Base-by-base conservation (phyloP, 1,140 invertebrate species). In the Magallana ariakensis region DNA sequence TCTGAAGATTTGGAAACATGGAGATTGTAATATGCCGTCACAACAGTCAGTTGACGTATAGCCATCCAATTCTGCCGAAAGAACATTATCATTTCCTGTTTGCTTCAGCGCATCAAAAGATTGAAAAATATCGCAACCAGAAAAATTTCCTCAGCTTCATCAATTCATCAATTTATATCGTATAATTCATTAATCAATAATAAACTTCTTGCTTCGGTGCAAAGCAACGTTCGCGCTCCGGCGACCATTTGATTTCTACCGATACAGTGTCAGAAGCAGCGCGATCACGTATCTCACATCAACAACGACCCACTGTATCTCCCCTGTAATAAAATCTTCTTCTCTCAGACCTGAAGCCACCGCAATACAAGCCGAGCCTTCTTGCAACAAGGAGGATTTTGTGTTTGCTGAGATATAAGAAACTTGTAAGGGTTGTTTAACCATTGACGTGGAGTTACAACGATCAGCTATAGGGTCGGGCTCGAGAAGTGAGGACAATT, bases 101-200 rank as follows among this genome's bases (percentile, higher is more conserved):
- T 46, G 62, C 66, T 11, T 75, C 11, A 75, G 19, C 10, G 33
- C 9, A 8, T 9, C 9, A 7, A 19, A 26, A 75, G 66, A 75
- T 75, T 75, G 33, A 26, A 75, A 75, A 75, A 33, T 22, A 19
- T 26, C 22, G 22, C 9, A 75, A 26, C 22, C 33, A 26, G 66
- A 75, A 26, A 26, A 75, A 75, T 75, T 75, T 75, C 33, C 66
- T 26, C 15, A 75, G 22, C 22, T 26, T 26, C 66, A 11, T 75
- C 11, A 26, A 13, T 26, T 26, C 66, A 11, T 75, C 11, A 26
- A 13, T 22, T 75, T 75, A 26, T 75, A 22, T 75, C 66, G 22
- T 26, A 22, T 75, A 13, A 22, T 22, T 75, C 22, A 75, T 75
- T 26, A 75, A 75, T 75, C 66, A 75, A 75, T 75, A 75, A 75